Evolutionary conservation across 2,113 vertebrate species (phyloP).

Genomic region (Callorhinus ursinus): DNA sequence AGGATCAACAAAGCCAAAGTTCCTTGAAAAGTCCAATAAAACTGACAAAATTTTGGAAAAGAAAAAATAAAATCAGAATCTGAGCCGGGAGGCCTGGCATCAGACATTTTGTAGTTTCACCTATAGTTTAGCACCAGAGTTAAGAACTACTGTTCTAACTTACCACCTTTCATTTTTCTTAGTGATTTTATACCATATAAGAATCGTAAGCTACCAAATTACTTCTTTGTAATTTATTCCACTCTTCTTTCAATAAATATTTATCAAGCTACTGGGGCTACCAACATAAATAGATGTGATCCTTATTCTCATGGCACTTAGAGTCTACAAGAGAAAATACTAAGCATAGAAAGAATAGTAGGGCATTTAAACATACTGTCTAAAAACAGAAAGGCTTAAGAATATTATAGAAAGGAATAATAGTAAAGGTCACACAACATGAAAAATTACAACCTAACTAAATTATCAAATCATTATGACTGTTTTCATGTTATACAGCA

Average conservation of each 20-base stretch:
- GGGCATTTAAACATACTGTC: not conserved
- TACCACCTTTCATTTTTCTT: not conserved
- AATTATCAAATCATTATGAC: not conserved
- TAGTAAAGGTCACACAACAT: not conserved
- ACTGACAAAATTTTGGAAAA: not conserved
- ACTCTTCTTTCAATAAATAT: not conserved
- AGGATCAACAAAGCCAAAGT: not conserved
- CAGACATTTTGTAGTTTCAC: not conserved
- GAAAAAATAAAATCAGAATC: slow-evolving; percentile 1
- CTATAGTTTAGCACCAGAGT: not conserved
- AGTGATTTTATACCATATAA: not conserved
- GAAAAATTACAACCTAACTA: not conserved
- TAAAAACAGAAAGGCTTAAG: not conserved
- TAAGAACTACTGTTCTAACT: not conserved
- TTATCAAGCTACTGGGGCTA: not conserved
- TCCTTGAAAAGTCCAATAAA: not conserved
- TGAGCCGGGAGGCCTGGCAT: not conserved
- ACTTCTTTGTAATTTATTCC: not conserved
- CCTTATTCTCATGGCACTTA: not conserved
- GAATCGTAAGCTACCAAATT: not conserved
- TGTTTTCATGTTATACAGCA: not conserved
- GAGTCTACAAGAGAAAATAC: not conserved
- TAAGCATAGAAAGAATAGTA: not conserved
- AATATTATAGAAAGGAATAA: not conserved
- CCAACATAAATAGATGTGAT: not conserved